Evolutionary conservation across 2,888 invertebrate species (phyloP).

Genomic region (Mesodorylaimus sp.): DNA sequence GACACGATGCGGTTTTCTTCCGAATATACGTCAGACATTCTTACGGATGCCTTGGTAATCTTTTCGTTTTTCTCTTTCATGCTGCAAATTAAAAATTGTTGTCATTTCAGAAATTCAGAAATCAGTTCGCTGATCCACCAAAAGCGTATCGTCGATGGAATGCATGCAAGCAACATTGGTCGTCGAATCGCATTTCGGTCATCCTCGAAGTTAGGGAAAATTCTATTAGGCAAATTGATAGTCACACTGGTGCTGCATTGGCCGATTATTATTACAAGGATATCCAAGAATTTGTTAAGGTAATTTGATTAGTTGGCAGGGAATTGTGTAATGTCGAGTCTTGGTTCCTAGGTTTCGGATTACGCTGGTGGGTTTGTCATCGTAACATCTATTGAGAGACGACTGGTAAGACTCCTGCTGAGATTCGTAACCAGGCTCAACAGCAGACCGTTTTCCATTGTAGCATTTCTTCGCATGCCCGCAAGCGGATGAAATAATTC

Average conservation of each 20-base stretch:
- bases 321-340: not conserved
- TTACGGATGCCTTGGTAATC: constrained; percentile 60
- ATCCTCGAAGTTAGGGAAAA: constrained; percentile 76
- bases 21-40: constrained; percentile 72
- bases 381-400: constrained; percentile 70
- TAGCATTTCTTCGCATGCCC: constrained; percentile 68
- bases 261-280: constrained; percentile 57
- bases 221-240: constrained; percentile 75
- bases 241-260: constrained; percentile 26
- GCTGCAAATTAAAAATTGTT: not conserved
- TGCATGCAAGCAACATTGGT: constrained; percentile 91
- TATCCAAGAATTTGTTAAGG: constrained; percentile 51
- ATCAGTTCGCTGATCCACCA: constrained; percentile 15
- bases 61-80: constrained; percentile 4
- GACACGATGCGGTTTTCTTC: constrained; percentile 91
- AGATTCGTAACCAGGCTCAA: no score
- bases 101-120: constrained; percentile 5
- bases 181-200: constrained; percentile 67
- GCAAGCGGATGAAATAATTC: constrained; percentile 66
- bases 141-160: constrained; percentile 48
- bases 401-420: constrained; percentile 49
- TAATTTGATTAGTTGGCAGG: constrained; percentile 14
- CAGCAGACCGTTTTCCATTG: constrained; percentile 22
- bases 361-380: constrained; percentile 79
- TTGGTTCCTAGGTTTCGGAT: constrained; percentile 50